A percentile compares a stretch with the other conserved stretches of the same genome.
Evolutionary conservation across 2,113 vertebrate species (phyloP).

Genomic region (Ginglymostoma cirratum): DNA sequence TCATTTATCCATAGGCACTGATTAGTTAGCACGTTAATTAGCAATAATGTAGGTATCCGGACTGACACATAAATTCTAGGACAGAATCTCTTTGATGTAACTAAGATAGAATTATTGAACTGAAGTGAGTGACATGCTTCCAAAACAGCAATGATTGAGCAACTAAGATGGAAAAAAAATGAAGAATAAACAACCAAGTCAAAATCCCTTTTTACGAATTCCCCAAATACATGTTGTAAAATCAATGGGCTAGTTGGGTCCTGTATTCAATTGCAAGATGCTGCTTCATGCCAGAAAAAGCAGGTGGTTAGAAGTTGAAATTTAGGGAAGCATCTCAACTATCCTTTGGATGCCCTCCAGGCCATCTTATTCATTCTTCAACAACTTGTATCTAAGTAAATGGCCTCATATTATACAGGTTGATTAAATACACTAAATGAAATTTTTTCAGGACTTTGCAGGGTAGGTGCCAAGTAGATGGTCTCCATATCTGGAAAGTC

Average conservation of each 20-base stretch:
- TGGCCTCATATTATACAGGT: not conserved
- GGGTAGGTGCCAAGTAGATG: not conserved
- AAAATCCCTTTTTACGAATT: not conserved
- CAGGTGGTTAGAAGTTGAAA: not conserved
- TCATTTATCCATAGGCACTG: conserved; percentile 44
- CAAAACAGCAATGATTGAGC: not conserved
- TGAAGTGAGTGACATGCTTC: not conserved
- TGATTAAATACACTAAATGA: not conserved
- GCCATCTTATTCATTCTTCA: not conserved
- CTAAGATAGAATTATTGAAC: conserved; percentile 40
- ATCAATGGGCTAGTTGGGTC: not conserved
- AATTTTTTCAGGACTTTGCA: not conserved
- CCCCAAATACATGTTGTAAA: not conserved
- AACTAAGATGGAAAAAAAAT: conserved; percentile 15
- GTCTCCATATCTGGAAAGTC: not conserved
- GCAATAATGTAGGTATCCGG: conserved; percentile 46
- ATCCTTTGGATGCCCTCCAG: not conserved
- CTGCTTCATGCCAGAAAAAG: not conserved
- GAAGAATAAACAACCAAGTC: not conserved
- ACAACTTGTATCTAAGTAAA: not conserved
- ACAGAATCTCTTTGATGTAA: conserved; percentile 46
- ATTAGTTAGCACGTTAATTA: conserved; percentile 49
- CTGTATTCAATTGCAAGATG: not conserved
- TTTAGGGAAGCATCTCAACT: not conserved
- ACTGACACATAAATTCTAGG: conserved; percentile 49